These are phyloP conservation scores for Nothocercus nigrocapillus DNA, from an alignment of 2,113 vertebrate genomes.

Conservation along the genomic window DNA sequence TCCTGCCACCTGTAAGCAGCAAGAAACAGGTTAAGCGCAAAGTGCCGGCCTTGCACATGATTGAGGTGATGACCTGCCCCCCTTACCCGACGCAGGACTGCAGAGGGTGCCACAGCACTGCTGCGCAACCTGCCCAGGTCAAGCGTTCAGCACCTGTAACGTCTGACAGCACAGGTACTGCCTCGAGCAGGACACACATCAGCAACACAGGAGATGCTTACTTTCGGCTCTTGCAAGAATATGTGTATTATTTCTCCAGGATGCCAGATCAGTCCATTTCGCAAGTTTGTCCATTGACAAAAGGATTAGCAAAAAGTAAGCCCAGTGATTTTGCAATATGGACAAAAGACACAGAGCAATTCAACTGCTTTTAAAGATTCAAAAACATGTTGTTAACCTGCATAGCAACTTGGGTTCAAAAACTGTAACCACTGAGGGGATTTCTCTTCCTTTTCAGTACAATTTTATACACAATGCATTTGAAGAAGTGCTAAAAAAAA, in stretches of 20 bases:
- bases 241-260: not conserved
- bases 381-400: not conserved
- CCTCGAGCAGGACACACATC: not conserved
- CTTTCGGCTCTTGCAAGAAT: not conserved
- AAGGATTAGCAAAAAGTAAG: not conserved
- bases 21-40: constrained; percentile 27
- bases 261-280: not conserved
- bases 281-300: not conserved
- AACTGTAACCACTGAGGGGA: not conserved
- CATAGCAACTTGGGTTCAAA: not conserved
- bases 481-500: not conserved
- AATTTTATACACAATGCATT: not conserved
- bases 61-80: constrained; percentile 48
- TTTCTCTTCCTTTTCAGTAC: not conserved
- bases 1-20: constrained; percentile 34
- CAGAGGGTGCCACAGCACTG: constrained; percentile 1
- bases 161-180: constrained; percentile 33
- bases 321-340: not conserved
- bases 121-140: constrained; percentile 25
- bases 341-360: not conserved
- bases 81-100: not conserved
- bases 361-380: not conserved
- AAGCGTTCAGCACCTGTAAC: not conserved
- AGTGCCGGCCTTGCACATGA: not conserved
- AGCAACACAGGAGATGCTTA: not conserved